Base-by-base conservation (phyloP, 2,888 invertebrate species). In the Archips crataeganus region DNA sequence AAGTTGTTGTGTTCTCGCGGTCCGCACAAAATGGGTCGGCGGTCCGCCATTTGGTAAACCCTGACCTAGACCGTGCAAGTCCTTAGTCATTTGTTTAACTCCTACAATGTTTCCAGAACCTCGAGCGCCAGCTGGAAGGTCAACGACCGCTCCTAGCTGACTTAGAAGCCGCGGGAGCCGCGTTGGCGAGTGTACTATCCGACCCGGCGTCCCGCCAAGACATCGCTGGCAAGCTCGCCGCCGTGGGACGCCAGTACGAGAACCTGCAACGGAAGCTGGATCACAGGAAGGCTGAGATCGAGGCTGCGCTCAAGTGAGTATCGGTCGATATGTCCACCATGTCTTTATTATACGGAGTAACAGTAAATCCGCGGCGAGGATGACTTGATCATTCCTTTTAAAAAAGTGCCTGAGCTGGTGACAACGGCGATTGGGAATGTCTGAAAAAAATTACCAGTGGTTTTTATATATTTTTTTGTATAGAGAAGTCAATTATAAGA, bases 181-280 rank as follows among this genome's bases (percentile, higher is more conserved):
- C 98, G 45, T 93, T 99, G 0, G 97, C 98, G 83, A 97, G 97
- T 70, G 98, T 98, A 47, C 93, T 99, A 51, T 97, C 98, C 36
- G 99, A 99, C 91, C 97, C 98, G 0, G 97, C 98, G 0, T 98
- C 98, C 0, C 96, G 98, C 67, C 97, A 98, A 61, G 99, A 99
- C 92, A 98, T 99, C 62, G 97, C 97, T 90, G 96, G 96, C 78
- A 98, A 99, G 86, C 95, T 99, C 70, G 96, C 97, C 0, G 97
- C 97, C 2, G 96, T 98, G n/a, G 98, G 97, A 32, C 95, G 98
- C 65, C 97, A 98, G 84, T 98, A 98, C 85, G 97, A 97, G 84
- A 97, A 98, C 68, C 93, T 99, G 79, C 98, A 98, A 84, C 96
- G 98, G 95, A 98, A 98, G 90, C 92, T 98, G 13, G 98, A 98